A percentile compares a stretch with the other conserved stretches of the same genome.
Evolutionary conservation across 2,113 vertebrate genomes (phyloP).

Genomic region (Speoplatyrhinus poulsoni): DNA sequence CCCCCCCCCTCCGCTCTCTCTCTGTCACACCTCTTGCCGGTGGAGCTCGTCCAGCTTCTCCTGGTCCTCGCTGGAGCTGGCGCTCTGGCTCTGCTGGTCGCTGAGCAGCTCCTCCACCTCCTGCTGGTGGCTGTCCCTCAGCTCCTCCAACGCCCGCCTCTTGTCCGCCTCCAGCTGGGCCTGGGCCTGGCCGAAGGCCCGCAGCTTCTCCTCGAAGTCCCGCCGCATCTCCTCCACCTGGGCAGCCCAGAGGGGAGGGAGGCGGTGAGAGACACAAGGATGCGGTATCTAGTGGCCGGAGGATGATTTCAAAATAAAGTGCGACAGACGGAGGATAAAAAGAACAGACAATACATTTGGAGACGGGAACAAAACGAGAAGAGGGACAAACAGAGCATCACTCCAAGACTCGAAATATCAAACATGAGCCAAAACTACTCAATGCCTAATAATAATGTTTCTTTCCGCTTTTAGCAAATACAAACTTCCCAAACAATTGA

Average conservation of each 20-base stretch:
- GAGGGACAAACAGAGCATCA: too few species aligned
- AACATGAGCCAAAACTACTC: too few species aligned
- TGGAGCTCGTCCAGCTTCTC: constrained; percentile 87
- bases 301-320: background rate
- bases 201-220: constrained; percentile 92
- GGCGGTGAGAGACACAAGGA: background rate
- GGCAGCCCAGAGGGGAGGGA: background rate
- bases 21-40: constrained; percentile 74
- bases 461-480: too few species aligned
- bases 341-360: too few species aligned
- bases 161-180: constrained; percentile 93
- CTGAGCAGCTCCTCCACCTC: constrained; percentile 91
- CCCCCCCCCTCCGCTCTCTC: constrained; percentile 52
- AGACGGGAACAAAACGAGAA: too few species aligned
- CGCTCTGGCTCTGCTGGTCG: constrained; percentile 87
- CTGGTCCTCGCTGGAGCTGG: constrained; percentile 83
- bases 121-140: constrained; percentile 81
- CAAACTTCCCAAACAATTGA: too few species aligned
- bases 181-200: constrained; percentile 88
- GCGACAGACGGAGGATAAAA: too few species aligned
- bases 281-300: background rate
- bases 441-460: too few species aligned
- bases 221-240: constrained; percentile 95
- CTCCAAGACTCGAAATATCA: too few species aligned
- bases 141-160: constrained; percentile 84